Evolutionary conservation across 92 coral and sea anemone species (phyloP).

Genomic region (Porites evermanni): DNA sequence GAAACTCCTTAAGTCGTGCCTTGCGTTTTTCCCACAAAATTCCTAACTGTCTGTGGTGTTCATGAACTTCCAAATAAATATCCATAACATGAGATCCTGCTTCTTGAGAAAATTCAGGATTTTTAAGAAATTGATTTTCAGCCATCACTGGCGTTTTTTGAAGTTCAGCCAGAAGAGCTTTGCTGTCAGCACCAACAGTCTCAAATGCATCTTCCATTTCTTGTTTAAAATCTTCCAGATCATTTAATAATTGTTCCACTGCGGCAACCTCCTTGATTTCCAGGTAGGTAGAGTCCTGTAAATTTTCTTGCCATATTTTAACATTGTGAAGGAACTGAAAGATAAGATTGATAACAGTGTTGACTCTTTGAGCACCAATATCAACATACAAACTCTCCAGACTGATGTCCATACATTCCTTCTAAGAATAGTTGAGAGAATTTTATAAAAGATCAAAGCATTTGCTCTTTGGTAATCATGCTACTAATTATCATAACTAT

Average conservation of each 20-base stretch:
- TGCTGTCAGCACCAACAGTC: conserved; percentile 94
- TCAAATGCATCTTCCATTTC: conserved; percentile 92
- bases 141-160: conserved; percentile 86
- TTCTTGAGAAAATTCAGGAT: conserved; percentile 96
- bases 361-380: background rate
- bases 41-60: conserved; percentile 96
- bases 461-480: no score
- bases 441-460: no score
- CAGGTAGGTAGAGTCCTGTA: conserved; percentile 72
- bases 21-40: conserved; percentile 92
- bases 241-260: conserved; percentile 75
- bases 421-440: no score
- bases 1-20: conserved; percentile 79
- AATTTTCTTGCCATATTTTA: conserved; percentile 82
- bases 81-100: conserved; percentile 99
- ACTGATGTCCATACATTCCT: no score
- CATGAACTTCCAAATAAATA: conserved; percentile 94
- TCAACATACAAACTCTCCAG: no score
- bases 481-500: no score
- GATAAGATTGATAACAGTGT: background rate
- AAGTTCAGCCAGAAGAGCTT: conserved; percentile 90
- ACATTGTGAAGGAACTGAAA: conserved; percentile 90
- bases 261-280: conserved; percentile 73
- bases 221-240: conserved; percentile 78
- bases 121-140: conserved; percentile 87